Base-by-base conservation (phyloP, 2,113 vertebrate genomes). In the Rafetus swinhoei region DNA sequence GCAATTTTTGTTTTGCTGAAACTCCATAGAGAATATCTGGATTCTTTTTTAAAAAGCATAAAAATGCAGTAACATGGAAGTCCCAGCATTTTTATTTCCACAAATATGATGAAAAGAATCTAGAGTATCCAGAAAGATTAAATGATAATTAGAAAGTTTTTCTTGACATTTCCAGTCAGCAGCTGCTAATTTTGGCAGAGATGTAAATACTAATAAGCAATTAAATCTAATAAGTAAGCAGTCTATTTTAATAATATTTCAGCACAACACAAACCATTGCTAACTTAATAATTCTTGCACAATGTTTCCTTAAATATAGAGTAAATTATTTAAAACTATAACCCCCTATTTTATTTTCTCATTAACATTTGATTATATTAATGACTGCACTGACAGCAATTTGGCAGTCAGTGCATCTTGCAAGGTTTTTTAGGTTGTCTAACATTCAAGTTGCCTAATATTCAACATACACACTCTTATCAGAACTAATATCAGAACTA, bases 81-180 rank as follows among this genome's bases (percentile, higher is more conserved):
- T 4, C 32, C 18, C 50, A 89, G 13, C 3, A 65, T 29, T 7
- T 15, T 39, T 45, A 6, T 29, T 86, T 0, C 0, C 1, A 50
- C 6, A 19, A 59, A 12, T 6, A 83, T 0, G 0, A 88, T 22
- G 85, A 86, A 91, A 81, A 81, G 83, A 4, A 27, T 62, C 3
- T 21, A 7, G 76, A 81, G 2, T 5, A 27, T 8, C 24, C 87
- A 79, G 56, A 94, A 88, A 83, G 24, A 86, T 90, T 89, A 92
- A 87, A 65, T 16, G 5, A 3, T n/a, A 92, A 72, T 74, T 29
- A 87, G 5, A 29, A 50, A 80, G 52, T 39, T 88, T 86, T 92
- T 55, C 89, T 92, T 90, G n/a, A 54, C 84, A 94, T 91, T 92
- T 92, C 13, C 55, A 89, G 84, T 6, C 53, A 95, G 72, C 27